phyloP scores from a whole-genome alignment of 2,113 vertebrate genomes.

The Athene cunicularia region DNA sequence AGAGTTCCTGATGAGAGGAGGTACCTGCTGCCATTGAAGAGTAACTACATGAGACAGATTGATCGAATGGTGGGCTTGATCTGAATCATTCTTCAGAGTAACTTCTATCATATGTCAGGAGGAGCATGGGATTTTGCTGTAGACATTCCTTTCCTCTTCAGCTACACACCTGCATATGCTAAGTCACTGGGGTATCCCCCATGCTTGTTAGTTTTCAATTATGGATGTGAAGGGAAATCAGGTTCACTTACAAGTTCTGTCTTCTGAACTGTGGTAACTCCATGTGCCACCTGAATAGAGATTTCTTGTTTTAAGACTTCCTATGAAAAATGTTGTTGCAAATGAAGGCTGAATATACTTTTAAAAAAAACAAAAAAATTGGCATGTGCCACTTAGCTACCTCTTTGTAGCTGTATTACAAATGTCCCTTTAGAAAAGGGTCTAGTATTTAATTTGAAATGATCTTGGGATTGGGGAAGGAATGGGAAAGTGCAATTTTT shows the following conservation, averaged over 20 bases:
- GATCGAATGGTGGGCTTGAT: constrained; percentile 96
- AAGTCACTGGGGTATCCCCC: constrained; percentile 13
- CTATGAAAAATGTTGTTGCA: neutral
- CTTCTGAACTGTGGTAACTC: neutral
- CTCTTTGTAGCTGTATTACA: constrained; percentile 41
- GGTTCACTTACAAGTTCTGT: neutral
- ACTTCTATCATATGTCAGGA: neutral
- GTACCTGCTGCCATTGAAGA: constrained; percentile 90
- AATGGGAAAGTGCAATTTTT: constrained; percentile 70
- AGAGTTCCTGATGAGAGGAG: constrained; percentile 91
- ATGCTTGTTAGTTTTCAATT: neutral
- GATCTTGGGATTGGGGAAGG: neutral
- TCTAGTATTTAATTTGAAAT: neutral
- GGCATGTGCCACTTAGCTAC: constrained; percentile 38
- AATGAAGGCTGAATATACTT: constrained; percentile 9
- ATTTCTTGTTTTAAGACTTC: neutral
- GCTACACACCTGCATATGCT: neutral
- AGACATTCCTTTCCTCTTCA: neutral
- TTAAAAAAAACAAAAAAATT: neutral
- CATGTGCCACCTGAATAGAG: neutral
- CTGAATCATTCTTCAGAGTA: constrained; percentile 62
- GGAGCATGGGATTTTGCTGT: neutral
- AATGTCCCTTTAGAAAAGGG: constrained; percentile 18
- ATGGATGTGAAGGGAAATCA: neutral
- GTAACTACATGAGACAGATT: constrained; percentile 97